These are phyloP conservation scores for Heliconius melpomene DNA, from an alignment of 1,140 invertebrate species.

Conservation along the genomic window DNA sequence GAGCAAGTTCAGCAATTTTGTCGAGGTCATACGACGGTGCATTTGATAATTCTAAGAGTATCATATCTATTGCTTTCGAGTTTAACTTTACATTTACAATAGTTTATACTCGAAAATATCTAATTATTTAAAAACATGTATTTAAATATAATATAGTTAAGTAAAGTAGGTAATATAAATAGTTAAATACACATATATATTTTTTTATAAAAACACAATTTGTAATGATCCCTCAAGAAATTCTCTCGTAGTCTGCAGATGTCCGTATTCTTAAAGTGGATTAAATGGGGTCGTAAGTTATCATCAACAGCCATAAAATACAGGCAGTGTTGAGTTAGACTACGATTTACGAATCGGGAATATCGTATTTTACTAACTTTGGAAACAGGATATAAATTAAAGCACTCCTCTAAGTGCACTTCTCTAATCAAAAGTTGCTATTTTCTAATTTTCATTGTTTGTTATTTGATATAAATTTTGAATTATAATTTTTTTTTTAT, in stretches of 20 bases:
- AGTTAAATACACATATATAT: background rate
- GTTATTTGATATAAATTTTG: conserved; percentile 14
- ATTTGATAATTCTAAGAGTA: conserved; percentile 35
- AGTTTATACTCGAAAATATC: background rate
- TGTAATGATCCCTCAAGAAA: conserved; percentile 37
- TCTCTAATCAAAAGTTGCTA: conserved; percentile 35
- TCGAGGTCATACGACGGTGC: conserved; percentile 39
- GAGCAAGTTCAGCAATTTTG: conserved; percentile 51
- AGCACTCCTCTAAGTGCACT: conserved; percentile 43
- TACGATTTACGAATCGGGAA: conserved; percentile 53
- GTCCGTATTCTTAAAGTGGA: conserved; percentile 56
- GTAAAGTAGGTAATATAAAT: background rate
- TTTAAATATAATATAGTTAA: no score
- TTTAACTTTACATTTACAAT: background rate
- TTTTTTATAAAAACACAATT: background rate
- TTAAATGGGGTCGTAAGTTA: conserved; percentile 61
- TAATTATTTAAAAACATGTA: no score
- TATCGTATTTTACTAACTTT: conserved; percentile 38
- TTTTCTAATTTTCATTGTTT: conserved; percentile 16
- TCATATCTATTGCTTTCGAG: conserved; percentile 9
- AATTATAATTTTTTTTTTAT: conserved; percentile 1
- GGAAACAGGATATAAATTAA: conserved; percentile 42
- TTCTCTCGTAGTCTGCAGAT: conserved; percentile 43
- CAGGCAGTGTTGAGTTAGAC: conserved; percentile 56
- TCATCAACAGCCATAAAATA: conserved; percentile 60